Evolutionary conservation across 2,797 vertebrate genomes (phyloP).

Genomic region (Peromyscus nudipes): DNA sequence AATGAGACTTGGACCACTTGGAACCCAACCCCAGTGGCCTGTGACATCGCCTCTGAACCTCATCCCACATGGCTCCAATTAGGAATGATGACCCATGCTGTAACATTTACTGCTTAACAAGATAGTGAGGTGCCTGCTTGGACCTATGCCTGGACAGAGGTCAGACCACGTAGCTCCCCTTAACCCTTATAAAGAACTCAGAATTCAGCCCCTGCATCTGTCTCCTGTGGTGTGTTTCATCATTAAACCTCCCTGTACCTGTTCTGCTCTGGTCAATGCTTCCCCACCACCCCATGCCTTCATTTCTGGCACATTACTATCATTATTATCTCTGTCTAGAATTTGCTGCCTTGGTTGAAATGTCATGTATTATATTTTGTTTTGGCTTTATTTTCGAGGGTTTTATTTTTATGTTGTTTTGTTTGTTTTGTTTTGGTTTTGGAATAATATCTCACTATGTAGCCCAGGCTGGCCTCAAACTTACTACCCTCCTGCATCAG

Average conservation of each 20-base stretch:
- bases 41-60: background rate
- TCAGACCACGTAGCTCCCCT: background rate
- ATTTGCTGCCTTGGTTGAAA: background rate
- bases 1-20: background rate
- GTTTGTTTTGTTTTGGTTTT: background rate
- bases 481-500: background rate
- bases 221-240: background rate
- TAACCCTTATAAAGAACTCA: background rate
- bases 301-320: background rate
- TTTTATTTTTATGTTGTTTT: background rate
- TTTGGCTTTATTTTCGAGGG: background rate
- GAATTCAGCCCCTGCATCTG: background rate
- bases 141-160: background rate
- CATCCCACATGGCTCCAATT: background rate
- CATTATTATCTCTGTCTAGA: background rate
- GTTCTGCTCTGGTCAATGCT: background rate
- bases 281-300: background rate
- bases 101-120: background rate
- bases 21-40: background rate
- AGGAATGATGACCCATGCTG: background rate
- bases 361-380: background rate
- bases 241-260: no score
- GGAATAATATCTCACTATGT: background rate
- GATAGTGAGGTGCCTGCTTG: background rate
- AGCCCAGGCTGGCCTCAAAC: background rate